Evolutionary conservation across 2,888 invertebrate species (phyloP).

Genomic region (Chromoteleia sp.): DNA sequence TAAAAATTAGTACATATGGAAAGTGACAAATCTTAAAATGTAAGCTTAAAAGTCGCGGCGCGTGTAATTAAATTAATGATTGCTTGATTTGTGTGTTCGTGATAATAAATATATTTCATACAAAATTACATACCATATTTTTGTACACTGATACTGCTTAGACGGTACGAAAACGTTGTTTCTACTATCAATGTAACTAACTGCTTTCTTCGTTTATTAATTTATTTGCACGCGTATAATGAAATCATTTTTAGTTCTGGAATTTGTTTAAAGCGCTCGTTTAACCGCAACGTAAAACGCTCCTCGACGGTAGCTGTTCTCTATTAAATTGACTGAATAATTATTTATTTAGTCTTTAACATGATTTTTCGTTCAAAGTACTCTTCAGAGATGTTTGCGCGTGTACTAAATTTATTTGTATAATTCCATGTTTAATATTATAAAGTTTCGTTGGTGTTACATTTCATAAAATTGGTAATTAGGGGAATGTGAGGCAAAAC

Average conservation of each 20-base stretch:
- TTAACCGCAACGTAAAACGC: not conserved
- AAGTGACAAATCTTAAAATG: conserved; percentile 13
- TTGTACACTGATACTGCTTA: not conserved
- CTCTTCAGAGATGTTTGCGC: not conserved
- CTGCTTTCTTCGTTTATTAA: too few species aligned
- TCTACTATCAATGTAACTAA: not conserved
- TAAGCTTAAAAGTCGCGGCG: conserved; percentile 10
- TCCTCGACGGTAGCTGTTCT: not conserved
- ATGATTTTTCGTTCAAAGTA: not conserved
- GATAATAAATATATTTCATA: not conserved
- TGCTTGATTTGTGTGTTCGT: not conserved
- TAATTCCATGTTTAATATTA: too few species aligned
- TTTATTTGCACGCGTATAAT: too few species aligned
- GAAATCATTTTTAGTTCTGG: not conserved
- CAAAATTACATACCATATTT: not conserved
- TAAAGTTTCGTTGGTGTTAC: too few species aligned
- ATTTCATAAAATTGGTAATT: too few species aligned
- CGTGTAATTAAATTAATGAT: conserved; percentile 7
- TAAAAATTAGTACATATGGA: conserved; percentile 3
- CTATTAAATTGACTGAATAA: conserved; percentile 7
- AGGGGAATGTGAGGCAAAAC: too few species aligned
- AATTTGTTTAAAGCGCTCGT: not conserved
- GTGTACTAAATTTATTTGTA: too few species aligned
- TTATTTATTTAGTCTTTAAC: not conserved
- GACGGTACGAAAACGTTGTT: not conserved